phyloP scores from a whole-genome alignment of 2,113 vertebrate genomes.

The Pelusios castaneus region DNA sequence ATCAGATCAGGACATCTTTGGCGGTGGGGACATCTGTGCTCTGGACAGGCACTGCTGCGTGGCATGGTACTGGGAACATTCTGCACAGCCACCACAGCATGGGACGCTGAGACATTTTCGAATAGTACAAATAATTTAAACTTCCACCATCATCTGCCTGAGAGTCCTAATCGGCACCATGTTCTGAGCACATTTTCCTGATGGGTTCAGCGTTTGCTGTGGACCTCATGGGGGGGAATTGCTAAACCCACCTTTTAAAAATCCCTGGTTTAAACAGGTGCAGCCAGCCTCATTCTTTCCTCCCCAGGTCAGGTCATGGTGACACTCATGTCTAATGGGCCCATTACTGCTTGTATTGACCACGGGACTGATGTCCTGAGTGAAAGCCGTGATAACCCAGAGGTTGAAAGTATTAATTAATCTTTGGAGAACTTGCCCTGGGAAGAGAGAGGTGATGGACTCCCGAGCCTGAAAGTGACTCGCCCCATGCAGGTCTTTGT shows the following conservation, averaged over 20 bases:
- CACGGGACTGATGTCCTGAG: too few species aligned
- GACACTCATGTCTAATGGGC: background rate
- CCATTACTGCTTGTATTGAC: background rate
- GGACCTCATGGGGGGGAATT: background rate
- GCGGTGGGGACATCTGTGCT: conserved; percentile 46
- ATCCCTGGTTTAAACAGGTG: fast-evolving
- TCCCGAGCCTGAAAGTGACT: background rate
- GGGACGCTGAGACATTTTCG: fast-evolving
- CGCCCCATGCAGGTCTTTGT: background rate
- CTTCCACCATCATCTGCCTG: background rate
- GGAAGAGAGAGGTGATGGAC: background rate
- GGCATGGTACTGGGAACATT: background rate
- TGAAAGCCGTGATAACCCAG: background rate
- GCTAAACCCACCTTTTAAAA: background rate
- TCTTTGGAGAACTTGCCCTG: background rate
- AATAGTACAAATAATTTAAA: background rate
- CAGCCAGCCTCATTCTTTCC: fast-evolving
- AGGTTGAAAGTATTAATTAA: background rate
- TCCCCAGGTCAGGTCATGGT: fast-evolving
- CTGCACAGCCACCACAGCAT: background rate
- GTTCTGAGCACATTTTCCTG: background rate
- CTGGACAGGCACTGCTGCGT: background rate
- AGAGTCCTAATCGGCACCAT: background rate
- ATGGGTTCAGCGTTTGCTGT: background rate
- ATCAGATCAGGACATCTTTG: conserved; percentile 55